Evolutionary conservation across 2,797 vertebrate species (phyloP), one percentile per base, ranked within the genome.

Genomic region (Tapirus indicus): DNA sequence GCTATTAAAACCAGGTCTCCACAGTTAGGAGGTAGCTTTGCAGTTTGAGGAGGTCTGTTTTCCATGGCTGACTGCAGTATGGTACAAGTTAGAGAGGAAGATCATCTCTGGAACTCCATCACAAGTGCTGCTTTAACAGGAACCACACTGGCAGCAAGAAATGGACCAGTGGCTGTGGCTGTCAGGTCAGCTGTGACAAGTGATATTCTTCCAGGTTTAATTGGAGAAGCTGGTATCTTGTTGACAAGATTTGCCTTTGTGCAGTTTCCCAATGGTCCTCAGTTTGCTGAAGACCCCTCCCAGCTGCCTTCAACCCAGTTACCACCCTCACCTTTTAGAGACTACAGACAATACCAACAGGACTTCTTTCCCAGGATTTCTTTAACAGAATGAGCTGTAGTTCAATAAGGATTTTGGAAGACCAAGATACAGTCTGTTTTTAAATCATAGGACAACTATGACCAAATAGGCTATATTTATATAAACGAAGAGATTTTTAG

Each of bases 51-150:
- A 78, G 99, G 99, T 47, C 99, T 99, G 35, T 99, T 99, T 98
- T 99, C 99, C 80, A 99, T 99, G 99, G 99, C 99, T 21, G 99
- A 99, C 98, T 99, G 99, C 96, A 99, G 99, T 96, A 98, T 99
- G 98, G 99, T 99, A 91, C 99, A 99, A 97, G 98, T 99, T 72
- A 98, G 99, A 95, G 99, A 99, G 52, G 99, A 99, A 94, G 99
- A 99, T 97, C 99, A 99, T 20, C 99, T 99, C 1, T 99, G 99
- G 99, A 99, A 99, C 96, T 99, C 99, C 0, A 99, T 99, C 97
- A 99, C 99, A 4, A 99, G 99, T 1, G 99, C 99, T 78, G 99
- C 99, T 88, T 99, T 99, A 98, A 99, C 99, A 0, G 99, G 99
- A 96, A 99, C 99, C 68, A 99, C 99, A 82, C 98, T 99, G 9